Evolutionary conservation across 2,113 vertebrate species (phyloP), one percentile per base, ranked within the genome.

Genomic region (Canis aureus): DNA sequence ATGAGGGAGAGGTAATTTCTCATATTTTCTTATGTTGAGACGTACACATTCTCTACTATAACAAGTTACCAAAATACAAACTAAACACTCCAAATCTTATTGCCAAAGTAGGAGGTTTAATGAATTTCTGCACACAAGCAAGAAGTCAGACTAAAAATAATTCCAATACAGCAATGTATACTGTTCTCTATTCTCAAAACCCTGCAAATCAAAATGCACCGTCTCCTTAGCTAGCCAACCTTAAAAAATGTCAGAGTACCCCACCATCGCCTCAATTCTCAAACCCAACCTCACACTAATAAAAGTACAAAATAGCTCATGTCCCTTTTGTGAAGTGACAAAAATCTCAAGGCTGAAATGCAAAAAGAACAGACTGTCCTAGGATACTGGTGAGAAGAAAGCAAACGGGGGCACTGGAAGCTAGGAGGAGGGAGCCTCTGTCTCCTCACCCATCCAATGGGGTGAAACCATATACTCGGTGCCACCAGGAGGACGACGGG

Each of bases 221-320:
- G 49, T 43, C 27, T n/a, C 25, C 71, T 83, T 57, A 38, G 57
- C 67, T 59, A 51, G 51, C 25, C 23, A 35, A 60, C 12, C 67
- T 60, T 79, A 55, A 27, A 67, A 27, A 35, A 49, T n/a, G 16
- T 66, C 67, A n/a, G 11, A 57, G 32, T 3, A 55, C 1, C 2
- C 25, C 25, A 20, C 64, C 53, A 22, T 1, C 1, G 22, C 49
- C n/a, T 23, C 11, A 1, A 35, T 20, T 69, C 59, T 43, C 38
- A 88, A 79, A 87, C 16, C 23, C 64, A 27, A 27, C 11, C 55
- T 55, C 85, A 59, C 38, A 32, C 25, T 38, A 29, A 32, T 2
- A 43, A 8, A 5, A 0, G 5, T 12, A 82, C 10, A 0, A 16
- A 57, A n/a, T 19, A 15, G 38, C 38, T n/a, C 62, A 8, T 0